Base-by-base conservation (phyloP, 2,113 vertebrate genomes). In the Melospiza melodia region DNA sequence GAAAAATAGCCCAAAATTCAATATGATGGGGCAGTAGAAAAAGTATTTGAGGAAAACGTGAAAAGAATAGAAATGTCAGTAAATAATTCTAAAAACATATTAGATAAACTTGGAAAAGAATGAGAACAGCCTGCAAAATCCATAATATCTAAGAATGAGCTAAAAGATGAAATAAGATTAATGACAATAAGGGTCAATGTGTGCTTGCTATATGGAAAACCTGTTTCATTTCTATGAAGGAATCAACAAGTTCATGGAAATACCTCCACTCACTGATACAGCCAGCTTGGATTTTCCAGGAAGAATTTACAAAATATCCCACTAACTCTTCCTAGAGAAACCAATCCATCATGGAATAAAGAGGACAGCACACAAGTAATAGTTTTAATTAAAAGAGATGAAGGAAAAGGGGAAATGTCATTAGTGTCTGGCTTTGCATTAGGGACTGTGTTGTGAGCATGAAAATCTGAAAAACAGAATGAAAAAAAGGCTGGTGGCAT, bases 11-110 rank as follows among this genome's bases (percentile, higher is more conserved):
- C 31, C 72, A 35, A 61, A 86, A 57, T 6, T 44, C 71, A 61
- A 3, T 65, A 33, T 10, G 48, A 46, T 24, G 24, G 37, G 9
- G 74, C 31, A 89, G 37, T 31, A 86, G 31, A 37, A 92, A 35
- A 83, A 57, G 30, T 51, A 63, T 62, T 54, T 69, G 58, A 52
- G 31, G 54, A 85, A 85, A 83, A 88, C 48, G 2, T 37, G 31
- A 73, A 87, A 91, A 68, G 10, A 69, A 41, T 6, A 72, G 30
- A 84, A 71, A 71, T 9, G 8, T 31, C 27, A 87, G 33, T 21
- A 90, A 85, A 22, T 62, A 86, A 41, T 86, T 86, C 28, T 80
- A 74, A 90, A 86, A 94, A n/a, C 5, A 11, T 59, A 62, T 8
- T 51, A 51, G 30, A 65, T 78, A 61, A 73, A 35, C 35, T 19